Percentiles rank a stretch among this genome's conserved stretches.
Evolutionary conservation across 2,797 vertebrate genomes (phyloP).

Genomic region (Cossypha heuglini): DNA sequence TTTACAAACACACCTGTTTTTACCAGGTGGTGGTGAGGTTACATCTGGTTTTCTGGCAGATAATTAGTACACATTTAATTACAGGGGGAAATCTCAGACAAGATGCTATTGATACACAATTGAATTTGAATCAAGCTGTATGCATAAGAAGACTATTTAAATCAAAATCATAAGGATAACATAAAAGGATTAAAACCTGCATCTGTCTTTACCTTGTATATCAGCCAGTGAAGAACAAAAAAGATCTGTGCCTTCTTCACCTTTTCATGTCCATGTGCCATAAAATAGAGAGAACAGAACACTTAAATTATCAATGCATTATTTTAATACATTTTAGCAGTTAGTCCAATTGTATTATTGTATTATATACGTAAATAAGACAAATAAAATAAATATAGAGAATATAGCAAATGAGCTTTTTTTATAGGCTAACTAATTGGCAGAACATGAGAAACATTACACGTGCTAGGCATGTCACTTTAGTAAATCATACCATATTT

Average conservation of each 20-base stretch:
- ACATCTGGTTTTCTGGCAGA: background rate
- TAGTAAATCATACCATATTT: background rate
- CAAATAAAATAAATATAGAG: background rate
- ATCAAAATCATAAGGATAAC: background rate
- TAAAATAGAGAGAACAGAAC: background rate
- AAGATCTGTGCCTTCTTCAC: background rate
- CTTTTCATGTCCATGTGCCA: background rate
- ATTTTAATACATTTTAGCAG: background rate
- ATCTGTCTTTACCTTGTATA: background rate
- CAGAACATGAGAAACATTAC: background rate
- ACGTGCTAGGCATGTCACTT: background rate
- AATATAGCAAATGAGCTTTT: background rate
- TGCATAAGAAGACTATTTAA: background rate
- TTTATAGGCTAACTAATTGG: background rate
- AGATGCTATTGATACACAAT: background rate
- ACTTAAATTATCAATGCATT: background rate
- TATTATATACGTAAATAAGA: background rate
- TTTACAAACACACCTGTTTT: background rate
- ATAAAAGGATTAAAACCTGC: background rate
- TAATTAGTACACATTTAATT: background rate
- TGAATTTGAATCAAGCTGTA: background rate
- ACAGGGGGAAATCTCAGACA: background rate
- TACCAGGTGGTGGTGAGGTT: background rate
- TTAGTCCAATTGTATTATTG: background rate
- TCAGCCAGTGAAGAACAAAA: background rate